Evolutionary conservation across 2,113 vertebrate genomes (phyloP).

Genomic region (Nesoenas mayeri): DNA sequence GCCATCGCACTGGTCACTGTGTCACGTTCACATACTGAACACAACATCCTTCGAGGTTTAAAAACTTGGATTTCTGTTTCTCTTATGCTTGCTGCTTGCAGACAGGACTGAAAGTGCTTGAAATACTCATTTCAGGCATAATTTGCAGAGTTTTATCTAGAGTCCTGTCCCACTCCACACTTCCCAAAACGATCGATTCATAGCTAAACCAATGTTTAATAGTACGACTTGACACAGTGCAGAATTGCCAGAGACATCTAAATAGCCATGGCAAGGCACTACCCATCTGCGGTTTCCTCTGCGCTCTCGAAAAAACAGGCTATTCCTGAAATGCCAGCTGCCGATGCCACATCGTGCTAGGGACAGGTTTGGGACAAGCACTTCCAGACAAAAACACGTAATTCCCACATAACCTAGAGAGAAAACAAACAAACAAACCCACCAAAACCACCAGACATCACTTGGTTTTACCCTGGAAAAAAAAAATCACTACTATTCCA

Average conservation of each 20-base stretch:
- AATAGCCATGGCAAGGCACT: not conserved
- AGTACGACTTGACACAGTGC: not conserved
- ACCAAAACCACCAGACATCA: no score
- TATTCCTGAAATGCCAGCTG: not conserved
- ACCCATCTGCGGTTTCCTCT: not conserved
- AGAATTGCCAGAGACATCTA: not conserved
- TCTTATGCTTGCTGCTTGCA: not conserved
- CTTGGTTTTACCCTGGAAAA: not conserved
- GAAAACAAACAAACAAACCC: not conserved
- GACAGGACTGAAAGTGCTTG: not conserved
- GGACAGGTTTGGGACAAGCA: not conserved
- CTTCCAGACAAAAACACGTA: not conserved
- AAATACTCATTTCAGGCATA: not conserved
- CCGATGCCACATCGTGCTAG: not conserved
- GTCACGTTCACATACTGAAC: not conserved
- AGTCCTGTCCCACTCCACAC: not conserved
- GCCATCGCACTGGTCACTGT: not conserved
- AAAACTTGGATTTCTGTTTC: not conserved
- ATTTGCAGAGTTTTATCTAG: not conserved
- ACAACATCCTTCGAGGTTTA: not conserved
- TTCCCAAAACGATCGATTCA: not conserved
- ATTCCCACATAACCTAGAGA: not conserved
- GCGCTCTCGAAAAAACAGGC: rapidly evolving
- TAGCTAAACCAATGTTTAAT: not conserved
- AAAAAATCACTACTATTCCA: not conserved